Evolutionary conservation across 1,140 invertebrate genomes (phyloP).

Genomic region (Zaprionus kolodkinae): DNA sequence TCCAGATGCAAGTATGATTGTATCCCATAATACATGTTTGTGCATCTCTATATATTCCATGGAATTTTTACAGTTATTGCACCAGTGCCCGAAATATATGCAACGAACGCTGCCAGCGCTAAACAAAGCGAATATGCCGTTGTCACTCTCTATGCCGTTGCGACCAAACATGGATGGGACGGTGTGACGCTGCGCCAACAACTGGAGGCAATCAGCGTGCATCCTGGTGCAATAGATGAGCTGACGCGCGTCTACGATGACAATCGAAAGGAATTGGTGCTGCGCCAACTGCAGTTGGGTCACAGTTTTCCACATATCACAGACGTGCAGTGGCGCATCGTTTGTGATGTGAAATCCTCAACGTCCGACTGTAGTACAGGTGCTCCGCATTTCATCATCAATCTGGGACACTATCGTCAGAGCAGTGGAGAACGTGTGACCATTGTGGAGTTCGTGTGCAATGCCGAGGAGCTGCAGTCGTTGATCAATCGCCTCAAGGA

Average conservation of each 20-base stretch:
- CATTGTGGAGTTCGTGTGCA: constrained; percentile 77
- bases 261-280: constrained; percentile 64
- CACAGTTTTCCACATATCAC: constrained; percentile 77
- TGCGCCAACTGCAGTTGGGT: constrained; percentile 72
- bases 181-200: constrained; percentile 51
- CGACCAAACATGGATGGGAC: constrained; percentile 74
- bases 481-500: constrained; percentile 79
- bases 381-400: constrained; percentile 69
- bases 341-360: constrained; percentile 77
- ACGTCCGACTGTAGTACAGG: constrained; percentile 68
- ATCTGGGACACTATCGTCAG: constrained; percentile 67
- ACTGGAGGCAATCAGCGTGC: constrained; percentile 54
- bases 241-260: constrained; percentile 71
- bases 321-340: constrained; percentile 81
- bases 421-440: constrained; percentile 69
- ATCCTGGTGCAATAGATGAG: constrained; percentile 59
- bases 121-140: constrained; percentile 83
- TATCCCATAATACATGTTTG: neutral
- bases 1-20: constrained; percentile 72
- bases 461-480: constrained; percentile 80
- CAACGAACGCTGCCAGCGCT: constrained; percentile 65
- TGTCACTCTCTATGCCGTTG: constrained; percentile 67
- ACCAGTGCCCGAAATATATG: constrained; percentile 80
- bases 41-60: neutral
- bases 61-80: constrained; percentile 59